phyloP scores from a whole-genome alignment of 1,140 invertebrate species.

The Campoletis sonorensis region DNA sequence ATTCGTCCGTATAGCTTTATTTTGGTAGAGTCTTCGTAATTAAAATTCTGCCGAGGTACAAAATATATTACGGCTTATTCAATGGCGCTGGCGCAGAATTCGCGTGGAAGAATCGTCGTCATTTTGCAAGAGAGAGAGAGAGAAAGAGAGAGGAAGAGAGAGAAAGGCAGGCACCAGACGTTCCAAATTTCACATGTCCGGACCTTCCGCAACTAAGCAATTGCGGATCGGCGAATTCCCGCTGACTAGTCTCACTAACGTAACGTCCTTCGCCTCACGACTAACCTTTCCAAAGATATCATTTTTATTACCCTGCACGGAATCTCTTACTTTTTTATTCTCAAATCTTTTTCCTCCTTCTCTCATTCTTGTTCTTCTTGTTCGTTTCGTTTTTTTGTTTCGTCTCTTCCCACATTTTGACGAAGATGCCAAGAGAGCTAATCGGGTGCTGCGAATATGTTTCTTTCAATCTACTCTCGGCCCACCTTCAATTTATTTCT shows the following conservation, averaged over 20 bases:
- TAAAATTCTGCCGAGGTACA: too few relatives aligned
- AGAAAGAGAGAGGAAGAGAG: not conserved
- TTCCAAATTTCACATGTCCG: conserved; percentile 9
- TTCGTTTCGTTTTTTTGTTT: not conserved
- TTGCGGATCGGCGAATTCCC: not conserved
- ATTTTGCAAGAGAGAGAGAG: not conserved
- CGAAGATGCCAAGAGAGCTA: not conserved
- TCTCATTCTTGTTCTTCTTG: not conserved
- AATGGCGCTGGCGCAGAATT: not conserved
- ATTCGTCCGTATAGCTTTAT: too few relatives aligned
- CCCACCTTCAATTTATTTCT: conserved; percentile 17
- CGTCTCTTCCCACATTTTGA: not conserved
- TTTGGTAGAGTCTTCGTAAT: too few relatives aligned
- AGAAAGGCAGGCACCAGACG: not conserved
- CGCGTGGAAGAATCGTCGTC: not conserved
- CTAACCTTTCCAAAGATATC: conserved; percentile 3
- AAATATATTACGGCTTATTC: too few relatives aligned
- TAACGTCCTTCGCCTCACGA: not conserved
- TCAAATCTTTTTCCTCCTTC: not conserved
- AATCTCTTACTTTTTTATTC: not conserved
- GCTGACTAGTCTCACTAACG: not conserved
- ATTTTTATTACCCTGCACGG: not conserved
- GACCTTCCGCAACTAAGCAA: conserved; percentile 22
- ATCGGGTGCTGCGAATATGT: not conserved
- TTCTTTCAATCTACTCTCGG: conserved; percentile 2